These are phyloP conservation scores for Coenonympha arcania DNA, from an alignment of 2,888 invertebrate species.

Conservation along the genomic window DNA sequence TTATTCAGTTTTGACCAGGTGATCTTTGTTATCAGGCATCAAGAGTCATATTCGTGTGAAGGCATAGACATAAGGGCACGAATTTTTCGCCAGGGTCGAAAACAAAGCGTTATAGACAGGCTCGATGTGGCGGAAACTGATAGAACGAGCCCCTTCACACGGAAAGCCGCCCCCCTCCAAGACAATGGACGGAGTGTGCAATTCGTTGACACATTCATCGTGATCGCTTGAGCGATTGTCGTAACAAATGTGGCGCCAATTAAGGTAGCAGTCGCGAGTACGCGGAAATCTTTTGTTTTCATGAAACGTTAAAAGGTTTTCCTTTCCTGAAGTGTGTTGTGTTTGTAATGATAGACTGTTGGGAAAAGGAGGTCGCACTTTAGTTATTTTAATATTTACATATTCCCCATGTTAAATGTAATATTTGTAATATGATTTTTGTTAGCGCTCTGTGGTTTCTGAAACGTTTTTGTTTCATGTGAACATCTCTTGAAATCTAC, in stretches of 20 bases:
- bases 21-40: too few relatives aligned
- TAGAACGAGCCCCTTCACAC: conserved; percentile 45
- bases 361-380: too few relatives aligned
- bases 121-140: conserved; percentile 54
- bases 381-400: too few relatives aligned
- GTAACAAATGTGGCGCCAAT: conserved; percentile 10
- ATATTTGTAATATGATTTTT: too few relatives aligned
- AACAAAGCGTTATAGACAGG: conserved; percentile 34
- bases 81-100: conserved; percentile 2
- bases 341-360: too few relatives aligned
- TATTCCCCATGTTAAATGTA: too few relatives aligned
- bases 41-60: background rate
- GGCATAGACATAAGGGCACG: background rate
- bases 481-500: too few relatives aligned
- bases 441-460: too few relatives aligned
- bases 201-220: conserved; percentile 37
- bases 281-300: background rate
- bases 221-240: conserved; percentile 17
- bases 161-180: conserved; percentile 33
- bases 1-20: too few relatives aligned
- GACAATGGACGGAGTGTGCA: conserved; percentile 42
- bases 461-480: too few relatives aligned
- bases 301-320: background rate
- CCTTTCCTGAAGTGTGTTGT: too few relatives aligned
- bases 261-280: background rate